Base-by-base conservation (phyloP, 2,888 invertebrate genomes). In the Caenorhabditis japonica region DNA sequence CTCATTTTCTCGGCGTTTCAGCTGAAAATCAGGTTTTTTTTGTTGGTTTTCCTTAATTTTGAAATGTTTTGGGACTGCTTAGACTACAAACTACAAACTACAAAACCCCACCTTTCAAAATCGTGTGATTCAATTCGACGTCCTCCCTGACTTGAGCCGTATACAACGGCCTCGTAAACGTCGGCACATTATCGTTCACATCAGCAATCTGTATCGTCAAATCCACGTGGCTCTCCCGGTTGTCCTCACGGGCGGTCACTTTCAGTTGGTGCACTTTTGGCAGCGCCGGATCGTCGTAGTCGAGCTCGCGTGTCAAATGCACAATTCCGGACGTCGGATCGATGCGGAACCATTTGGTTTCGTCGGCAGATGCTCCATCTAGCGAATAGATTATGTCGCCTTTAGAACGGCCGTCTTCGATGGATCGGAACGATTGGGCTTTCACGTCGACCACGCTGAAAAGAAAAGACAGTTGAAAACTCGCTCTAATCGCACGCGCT, bases 141-240 rank as follows among this genome's bases (percentile, higher is more conserved):
- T 97, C 95, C 90, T 97, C 96, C 85, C 95, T 94, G 1, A 96
- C 93, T 88, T 95, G 95, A 0, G 95, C 94, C 89, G 96, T 95
- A 89, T 97, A 97, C 88, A 97, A 94, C 0, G 96, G 96, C 77
- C 97, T 77, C 7, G 82, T 79, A 73, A 88, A 88, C 21, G 62
- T 70, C 3, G 88, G 88, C 5, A 78, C 76, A 69, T 88, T 88
- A 79, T 88, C 88, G 70, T 80, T 81, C 4, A 81, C 77, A 61
- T 87, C 83, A 33, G 56, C 55, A 8, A 84, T 71, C 19, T 46
- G 39, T 36, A 84, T 81, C 4, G 73, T 81, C 43, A 85, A 43
- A 1, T 79, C 79, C n/a, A 78, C 85, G 15, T 52, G 61, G 44
- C 56, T 68, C 38, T 68, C 56, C 17, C 55, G 44, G 2, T 34